Evolutionary conservation across 1,140 invertebrate species (phyloP), one percentile per base, ranked within the genome.

Genomic region (Trichonephila inaurata): DNA sequence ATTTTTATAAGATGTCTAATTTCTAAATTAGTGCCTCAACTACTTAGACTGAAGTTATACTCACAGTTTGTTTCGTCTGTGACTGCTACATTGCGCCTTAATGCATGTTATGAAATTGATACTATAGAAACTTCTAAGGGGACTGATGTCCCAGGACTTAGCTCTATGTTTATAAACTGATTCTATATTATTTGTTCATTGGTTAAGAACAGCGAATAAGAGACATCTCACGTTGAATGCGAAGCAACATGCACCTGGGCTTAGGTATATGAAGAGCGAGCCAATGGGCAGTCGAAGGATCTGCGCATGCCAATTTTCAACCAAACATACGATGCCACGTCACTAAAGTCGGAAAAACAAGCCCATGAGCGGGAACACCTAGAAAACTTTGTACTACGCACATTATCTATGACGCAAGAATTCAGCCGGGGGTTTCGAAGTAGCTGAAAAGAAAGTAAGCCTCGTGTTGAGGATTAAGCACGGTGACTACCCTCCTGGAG

Each of bases 351-450:
- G 51, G 66, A 86, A 60, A 86, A 88, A 88, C 60, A 44, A 88
- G 18, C 61, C 24, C 40, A 88, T 40, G 60, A 64, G 60, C 61
- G 8, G 40, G 62, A 88, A 40, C 61, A 40, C 61, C 62, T 64
- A 19, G 86, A 8, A 64, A 88, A 88, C 40, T 62, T 88, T 85
- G 21, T 8, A 33, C 5, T 85, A 51, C 83, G 83, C 83, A 85
- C 82, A 85, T 85, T 85, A n/a, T 24, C 72, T 60, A 21, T 44
- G 85, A 86, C 85, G 85, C 85, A 86, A 86, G 81, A 18, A 40
- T 64, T 66, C 86, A 14, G 62, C 86, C 86, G 61, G 86, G 86
- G 61, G n/a, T 88, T 88, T 88, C 33, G 86, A 88, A 88, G 82
- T 10, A 58, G 6, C 28, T 18, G 40, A 62, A 64, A 40, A 88